Percentiles rank a stretch among this genome's conserved stretches.
Evolutionary conservation across 2,113 vertebrate genomes (phyloP).

Genomic region (Gallinago paraguaiae): DNA sequence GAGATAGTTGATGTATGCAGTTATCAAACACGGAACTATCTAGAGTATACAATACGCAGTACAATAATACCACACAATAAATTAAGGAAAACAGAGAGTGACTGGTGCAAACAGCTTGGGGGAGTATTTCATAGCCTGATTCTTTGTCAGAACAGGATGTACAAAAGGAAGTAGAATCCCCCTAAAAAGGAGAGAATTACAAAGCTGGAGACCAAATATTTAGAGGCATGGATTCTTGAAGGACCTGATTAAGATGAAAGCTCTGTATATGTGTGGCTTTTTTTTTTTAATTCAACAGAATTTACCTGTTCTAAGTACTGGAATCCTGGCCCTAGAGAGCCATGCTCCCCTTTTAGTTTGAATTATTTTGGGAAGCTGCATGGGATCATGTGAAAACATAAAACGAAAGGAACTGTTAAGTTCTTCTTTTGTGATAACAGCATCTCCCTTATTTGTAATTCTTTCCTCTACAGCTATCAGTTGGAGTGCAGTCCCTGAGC

Average conservation of each 20-base stretch:
- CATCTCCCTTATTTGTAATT: neutral
- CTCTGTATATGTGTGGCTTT: neutral
- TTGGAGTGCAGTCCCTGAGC: slow-evolving; percentile 88
- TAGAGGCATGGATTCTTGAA: neutral
- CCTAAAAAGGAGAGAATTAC: neutral
- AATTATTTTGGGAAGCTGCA: neutral
- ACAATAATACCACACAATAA: neutral
- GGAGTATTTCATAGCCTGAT: neutral
- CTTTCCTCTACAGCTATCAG: slow-evolving; percentile 84
- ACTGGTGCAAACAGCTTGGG: neutral
- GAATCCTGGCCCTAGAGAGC: neutral
- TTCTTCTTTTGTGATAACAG: neutral
- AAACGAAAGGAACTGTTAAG: neutral
- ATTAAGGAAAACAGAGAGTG: neutral
- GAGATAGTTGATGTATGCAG: neutral
- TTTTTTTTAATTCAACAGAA: neutral
- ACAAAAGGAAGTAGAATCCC: neutral
- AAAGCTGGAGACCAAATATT: neutral
- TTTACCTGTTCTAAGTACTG: neutral
- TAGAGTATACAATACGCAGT: neutral
- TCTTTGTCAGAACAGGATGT: neutral
- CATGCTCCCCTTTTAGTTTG: neutral
- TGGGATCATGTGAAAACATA: neutral
- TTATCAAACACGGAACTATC: neutral
- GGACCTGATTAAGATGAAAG: neutral